These are phyloP conservation scores for Trematomus bernacchii DNA, from an alignment of 2,797 vertebrate genomes.

Conservation along the genomic window DNA sequence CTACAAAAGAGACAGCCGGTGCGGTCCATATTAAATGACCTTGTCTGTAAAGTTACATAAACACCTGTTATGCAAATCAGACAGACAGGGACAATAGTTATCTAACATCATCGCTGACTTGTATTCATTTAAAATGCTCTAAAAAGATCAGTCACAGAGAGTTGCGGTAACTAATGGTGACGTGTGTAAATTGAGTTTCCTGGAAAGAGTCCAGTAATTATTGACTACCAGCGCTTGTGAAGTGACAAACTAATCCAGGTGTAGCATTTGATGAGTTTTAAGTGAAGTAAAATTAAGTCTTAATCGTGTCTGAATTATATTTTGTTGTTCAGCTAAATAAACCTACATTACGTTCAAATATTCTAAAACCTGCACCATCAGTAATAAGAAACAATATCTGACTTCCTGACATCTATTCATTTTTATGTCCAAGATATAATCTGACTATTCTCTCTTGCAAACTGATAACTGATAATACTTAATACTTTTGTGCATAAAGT, in stretches of 20 bases:
- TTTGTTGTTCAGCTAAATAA: neutral
- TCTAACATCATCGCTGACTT: constrained; percentile 14
- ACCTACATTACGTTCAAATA: neutral
- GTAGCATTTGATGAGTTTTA: constrained; percentile 10
- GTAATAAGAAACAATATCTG: neutral
- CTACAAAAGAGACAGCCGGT: constrained; percentile 21
- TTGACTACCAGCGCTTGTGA: neutral
- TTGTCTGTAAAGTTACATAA: constrained; percentile 10
- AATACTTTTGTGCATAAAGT: neutral
- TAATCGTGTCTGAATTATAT: neutral
- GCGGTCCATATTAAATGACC: neutral
- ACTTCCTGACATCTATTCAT: neutral
- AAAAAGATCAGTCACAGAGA: constrained; percentile 10
- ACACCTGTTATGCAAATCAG: neutral
- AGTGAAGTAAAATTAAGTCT: constrained; percentile 14
- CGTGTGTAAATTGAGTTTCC: constrained; percentile 12
- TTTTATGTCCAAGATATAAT: neutral
- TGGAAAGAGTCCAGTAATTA: constrained; percentile 9
- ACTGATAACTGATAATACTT: neutral
- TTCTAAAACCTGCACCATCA: neutral
- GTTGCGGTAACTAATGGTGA: constrained; percentile 8
- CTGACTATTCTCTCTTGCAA: neutral
- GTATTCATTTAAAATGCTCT: constrained; percentile 12
- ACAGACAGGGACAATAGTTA: neutral
- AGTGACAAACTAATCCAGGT: neutral